phyloP scores from a whole-genome alignment of 2,888 invertebrate genomes.

The Tenthredo notha region DNA sequence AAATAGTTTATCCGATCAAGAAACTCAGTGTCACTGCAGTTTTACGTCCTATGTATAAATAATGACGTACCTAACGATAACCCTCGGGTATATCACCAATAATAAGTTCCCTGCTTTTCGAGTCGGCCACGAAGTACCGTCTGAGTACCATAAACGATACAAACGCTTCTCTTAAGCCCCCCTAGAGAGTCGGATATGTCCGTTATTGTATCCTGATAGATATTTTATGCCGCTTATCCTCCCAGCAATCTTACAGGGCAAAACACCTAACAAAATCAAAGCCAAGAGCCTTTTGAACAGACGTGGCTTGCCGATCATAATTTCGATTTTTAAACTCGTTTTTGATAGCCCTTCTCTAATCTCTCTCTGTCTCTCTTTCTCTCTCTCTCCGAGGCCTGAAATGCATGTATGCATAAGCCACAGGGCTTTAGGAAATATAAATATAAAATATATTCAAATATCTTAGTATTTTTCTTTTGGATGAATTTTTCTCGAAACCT shows the following conservation, averaged over 20 bases:
- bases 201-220: slow-evolving; percentile 54
- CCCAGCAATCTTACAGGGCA: slow-evolving; percentile 31
- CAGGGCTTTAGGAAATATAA: neutral
- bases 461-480: neutral
- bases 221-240: slow-evolving; percentile 52
- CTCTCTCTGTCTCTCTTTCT: slow-evolving; percentile 8
- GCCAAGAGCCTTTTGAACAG: slow-evolving; percentile 21
- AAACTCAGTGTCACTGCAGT: neutral
- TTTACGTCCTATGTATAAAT: slow-evolving; percentile 35
- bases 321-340: neutral
- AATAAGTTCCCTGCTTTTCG: slow-evolving; percentile 39
- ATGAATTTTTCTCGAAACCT: neutral
- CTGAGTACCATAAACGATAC: slow-evolving; percentile 51
- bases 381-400: too few species aligned
- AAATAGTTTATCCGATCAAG: neutral
- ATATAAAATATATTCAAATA: neutral
- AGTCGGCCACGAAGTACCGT: slow-evolving; percentile 23
- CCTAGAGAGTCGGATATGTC: slow-evolving; percentile 44
- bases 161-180: slow-evolving; percentile 46
- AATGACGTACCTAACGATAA: slow-evolving; percentile 29
- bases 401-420: neutral
- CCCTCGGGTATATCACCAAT: slow-evolving; percentile 39
- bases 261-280: slow-evolving; percentile 50
- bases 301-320: neutral
- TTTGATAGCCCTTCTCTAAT: slow-evolving; percentile 49